Evolutionary conservation across 2,888 invertebrate species (phyloP), one percentile per base, ranked within the genome.

Genomic region (Lycophotia porphyrea): DNA sequence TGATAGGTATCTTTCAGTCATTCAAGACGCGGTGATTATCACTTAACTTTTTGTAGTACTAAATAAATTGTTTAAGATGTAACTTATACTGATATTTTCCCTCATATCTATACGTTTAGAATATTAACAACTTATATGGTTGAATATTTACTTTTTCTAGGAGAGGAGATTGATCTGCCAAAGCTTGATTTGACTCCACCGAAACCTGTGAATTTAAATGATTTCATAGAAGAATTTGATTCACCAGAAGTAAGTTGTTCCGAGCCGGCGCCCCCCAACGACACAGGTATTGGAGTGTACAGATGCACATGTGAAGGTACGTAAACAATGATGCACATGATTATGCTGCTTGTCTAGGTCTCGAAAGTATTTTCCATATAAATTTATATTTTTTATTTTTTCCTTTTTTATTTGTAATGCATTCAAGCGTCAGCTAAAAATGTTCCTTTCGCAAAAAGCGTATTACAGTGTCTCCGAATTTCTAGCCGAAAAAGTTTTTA

Each of bases 151-250:
- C 34, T 34, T 34, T 60, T 27, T 47, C 58, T 31, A 78, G 78
- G 78, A 66, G 69, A 55, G 0, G 69, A 66, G 4, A 2, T 31
- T 15, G 74, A 67, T 0, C 60, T 79, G 60, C 64, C 65, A 58
- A 18, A 31, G 7, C 27, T 31, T 15, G 18, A 18, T 18, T 31
- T 58, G 31, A 0, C 18, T 15, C 11, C 31, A 39, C 11, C 34
- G 8, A 27, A 31, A 49, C n/a, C 24, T n/a, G 15, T 42, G 21
- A 44, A 27, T 36, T 36, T 64, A 21, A 11, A 8, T 68, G 21
- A 27, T 15, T 36, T 21, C 4, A 39, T 27, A 55, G 27, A 15
- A 21, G 21, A 7, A 52, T 21, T 36, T 21, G 34, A 36, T 18
- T 58, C 58, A n/a, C 44, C 69, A 8, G 31, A 13, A 24, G 31